A percentile compares a stretch with the other conserved stretches of the same genome.
These are phyloP conservation scores for Achroia grisella DNA, from an alignment of 1,140 invertebrate genomes.

Conservation along the genomic window DNA sequence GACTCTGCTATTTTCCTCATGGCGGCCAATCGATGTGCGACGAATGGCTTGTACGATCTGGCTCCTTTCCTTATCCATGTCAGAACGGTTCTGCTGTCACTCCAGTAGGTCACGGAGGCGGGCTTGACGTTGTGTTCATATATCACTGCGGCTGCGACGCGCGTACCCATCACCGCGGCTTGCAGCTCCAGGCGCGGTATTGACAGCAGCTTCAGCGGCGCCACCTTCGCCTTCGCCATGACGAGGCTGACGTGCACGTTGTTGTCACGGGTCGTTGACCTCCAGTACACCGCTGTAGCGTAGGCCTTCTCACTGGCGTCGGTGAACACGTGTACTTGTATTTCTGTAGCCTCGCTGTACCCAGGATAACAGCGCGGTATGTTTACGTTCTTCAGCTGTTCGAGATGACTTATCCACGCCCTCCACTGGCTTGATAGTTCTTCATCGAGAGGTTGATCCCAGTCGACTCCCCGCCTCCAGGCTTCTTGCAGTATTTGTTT, in stretches of 20 bases:
- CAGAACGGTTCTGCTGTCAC: conserved; percentile 39
- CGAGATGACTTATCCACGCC: neutral
- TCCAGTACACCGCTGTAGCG: conserved; percentile 27
- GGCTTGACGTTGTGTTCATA: conserved; percentile 6
- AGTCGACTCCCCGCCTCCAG: conserved; percentile 29
- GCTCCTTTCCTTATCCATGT: conserved; percentile 32
- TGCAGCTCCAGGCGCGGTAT: conserved; percentile 29
- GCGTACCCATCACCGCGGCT: conserved; percentile 15
- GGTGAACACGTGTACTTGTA: conserved; percentile 38
- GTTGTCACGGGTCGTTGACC: neutral
- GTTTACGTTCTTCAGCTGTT: neutral
- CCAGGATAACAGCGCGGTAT: neutral
- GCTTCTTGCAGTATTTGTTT: conserved; percentile 31
- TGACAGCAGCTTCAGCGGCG: conserved; percentile 16
- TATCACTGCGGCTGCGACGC: conserved; percentile 6
- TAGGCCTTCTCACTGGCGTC: conserved; percentile 40
- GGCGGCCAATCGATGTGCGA: conserved; percentile 45
- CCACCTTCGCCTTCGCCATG: conserved; percentile 20
- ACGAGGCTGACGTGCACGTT: conserved; percentile 4
- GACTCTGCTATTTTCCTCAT: conserved; percentile 44
- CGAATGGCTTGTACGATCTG: conserved; percentile 34
- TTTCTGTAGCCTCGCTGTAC: neutral
- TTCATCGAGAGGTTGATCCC: conserved; percentile 23
- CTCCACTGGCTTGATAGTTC: neutral
- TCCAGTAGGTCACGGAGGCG: conserved; percentile 25